Conservation (phyloP, 2,797 vertebrate genomes). For the Glossophaga mutica region DNA sequence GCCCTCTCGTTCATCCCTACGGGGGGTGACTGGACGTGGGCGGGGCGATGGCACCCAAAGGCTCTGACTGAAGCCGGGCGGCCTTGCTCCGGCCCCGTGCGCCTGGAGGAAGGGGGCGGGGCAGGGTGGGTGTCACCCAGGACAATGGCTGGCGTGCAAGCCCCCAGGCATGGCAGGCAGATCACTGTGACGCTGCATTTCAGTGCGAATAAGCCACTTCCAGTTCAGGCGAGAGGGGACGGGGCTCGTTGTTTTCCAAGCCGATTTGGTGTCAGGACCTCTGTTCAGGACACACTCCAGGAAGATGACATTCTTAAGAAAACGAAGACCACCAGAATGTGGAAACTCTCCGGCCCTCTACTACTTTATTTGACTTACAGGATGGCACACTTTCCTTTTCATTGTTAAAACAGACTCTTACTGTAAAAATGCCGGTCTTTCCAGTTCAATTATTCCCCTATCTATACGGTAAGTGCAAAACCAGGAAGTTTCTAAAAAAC, state of each 20-base stretch:
- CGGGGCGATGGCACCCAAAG: rapidly evolving
- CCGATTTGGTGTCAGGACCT: not conserved
- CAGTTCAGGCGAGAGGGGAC: rapidly evolving
- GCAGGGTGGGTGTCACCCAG: rapidly evolving
- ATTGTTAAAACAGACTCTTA: not conserved
- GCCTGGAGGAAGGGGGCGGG: not conserved
- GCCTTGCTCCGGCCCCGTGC: rapidly evolving
- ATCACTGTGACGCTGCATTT: rapidly evolving
- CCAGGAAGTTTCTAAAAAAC: not conserved
- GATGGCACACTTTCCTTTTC: not conserved
- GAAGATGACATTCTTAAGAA: not conserved
- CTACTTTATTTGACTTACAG: not conserved
- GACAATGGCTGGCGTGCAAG: rapidly evolving
- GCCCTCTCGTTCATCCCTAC: rapidly evolving
- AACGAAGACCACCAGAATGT: not conserved
- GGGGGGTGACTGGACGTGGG: not conserved
- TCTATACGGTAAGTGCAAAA: not conserved
- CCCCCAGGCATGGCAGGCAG: rapidly evolving
- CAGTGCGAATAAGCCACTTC: no score
- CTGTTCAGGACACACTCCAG: rapidly evolving
- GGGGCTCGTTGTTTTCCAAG: not conserved
- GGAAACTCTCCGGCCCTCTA: not conserved
- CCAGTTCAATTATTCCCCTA: not conserved
- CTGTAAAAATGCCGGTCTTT: not conserved
- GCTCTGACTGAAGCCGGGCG: rapidly evolving